Evolutionary conservation across 2,888 invertebrate genomes (phyloP).

Genomic region (Agriotes lineatus): DNA sequence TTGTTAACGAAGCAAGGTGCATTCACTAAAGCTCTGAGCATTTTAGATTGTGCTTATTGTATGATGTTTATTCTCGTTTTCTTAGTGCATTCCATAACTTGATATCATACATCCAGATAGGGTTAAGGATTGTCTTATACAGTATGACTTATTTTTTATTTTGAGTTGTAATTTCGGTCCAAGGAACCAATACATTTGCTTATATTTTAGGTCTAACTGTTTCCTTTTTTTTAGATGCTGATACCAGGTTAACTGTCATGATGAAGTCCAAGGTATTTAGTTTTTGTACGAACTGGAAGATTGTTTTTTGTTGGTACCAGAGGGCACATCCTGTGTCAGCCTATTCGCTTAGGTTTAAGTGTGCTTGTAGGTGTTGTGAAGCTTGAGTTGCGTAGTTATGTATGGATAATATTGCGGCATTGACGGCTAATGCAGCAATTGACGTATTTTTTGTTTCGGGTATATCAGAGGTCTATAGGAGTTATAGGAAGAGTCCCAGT

Average conservation of each 20-base stretch:
- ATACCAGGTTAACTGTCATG: not conserved
- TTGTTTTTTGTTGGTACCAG: not conserved
- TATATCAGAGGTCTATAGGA: not conserved
- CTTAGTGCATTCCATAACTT: no score
- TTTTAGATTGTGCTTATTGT: no score
- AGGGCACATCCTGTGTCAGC: not conserved
- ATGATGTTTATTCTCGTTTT: no score
- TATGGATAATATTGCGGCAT: not conserved
- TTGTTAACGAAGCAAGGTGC: no score
- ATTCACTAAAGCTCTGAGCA: no score
- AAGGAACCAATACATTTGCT: not conserved
- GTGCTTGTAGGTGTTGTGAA: not conserved
- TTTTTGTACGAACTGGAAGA: not conserved
- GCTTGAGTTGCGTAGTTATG: not conserved
- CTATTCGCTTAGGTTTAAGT: not conserved
- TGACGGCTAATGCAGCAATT: not conserved
- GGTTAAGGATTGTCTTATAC: no score
- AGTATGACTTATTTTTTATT: no score
- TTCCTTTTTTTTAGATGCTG: not conserved
- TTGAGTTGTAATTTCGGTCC: not conserved
- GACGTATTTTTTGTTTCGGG: no score
- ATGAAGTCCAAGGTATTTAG: not conserved
- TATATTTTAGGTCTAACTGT: not conserved
- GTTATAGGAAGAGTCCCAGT: not conserved
- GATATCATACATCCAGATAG: no score